These are phyloP conservation scores for Ecdyonurus torrentis DNA, from an alignment of 2,888 invertebrate genomes.

Conservation along the genomic window DNA sequence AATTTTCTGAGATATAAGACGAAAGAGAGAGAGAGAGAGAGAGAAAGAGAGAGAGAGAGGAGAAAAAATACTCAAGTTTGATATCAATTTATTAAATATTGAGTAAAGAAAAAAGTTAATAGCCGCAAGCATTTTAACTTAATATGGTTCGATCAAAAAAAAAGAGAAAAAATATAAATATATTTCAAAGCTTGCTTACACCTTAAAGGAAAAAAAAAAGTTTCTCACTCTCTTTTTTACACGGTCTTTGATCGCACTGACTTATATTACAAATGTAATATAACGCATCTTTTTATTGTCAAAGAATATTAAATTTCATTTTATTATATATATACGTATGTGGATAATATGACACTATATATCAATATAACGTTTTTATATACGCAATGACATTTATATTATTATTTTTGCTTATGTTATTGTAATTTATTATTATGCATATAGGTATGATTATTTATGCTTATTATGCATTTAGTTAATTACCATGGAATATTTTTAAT, in stretches of 20 bases:
- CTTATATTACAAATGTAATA: no score
- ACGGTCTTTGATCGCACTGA: background rate
- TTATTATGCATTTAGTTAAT: no score
- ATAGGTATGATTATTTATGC: no score
- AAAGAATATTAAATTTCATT: no score
- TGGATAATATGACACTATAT: no score
- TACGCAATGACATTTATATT: no score
- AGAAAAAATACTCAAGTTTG: background rate
- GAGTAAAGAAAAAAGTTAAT: background rate
- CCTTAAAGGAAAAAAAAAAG: background rate
- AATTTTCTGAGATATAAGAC: background rate
- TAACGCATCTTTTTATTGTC: no score
- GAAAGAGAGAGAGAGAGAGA: background rate
- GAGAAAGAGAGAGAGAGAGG: background rate
- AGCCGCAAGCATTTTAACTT: background rate
- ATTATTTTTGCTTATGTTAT: no score
- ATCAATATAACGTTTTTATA: no score
- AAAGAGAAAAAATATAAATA: background rate
- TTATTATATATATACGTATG: no score
- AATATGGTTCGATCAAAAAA: background rate
- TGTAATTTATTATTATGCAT: no score
- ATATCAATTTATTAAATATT: slow-evolving; percentile 2
- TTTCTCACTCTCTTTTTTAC: background rate
- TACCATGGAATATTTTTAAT: no score
- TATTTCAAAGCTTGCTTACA: background rate